Conservation (phyloP, 2,888 invertebrate genomes). For the Euclidia mi region DNA sequence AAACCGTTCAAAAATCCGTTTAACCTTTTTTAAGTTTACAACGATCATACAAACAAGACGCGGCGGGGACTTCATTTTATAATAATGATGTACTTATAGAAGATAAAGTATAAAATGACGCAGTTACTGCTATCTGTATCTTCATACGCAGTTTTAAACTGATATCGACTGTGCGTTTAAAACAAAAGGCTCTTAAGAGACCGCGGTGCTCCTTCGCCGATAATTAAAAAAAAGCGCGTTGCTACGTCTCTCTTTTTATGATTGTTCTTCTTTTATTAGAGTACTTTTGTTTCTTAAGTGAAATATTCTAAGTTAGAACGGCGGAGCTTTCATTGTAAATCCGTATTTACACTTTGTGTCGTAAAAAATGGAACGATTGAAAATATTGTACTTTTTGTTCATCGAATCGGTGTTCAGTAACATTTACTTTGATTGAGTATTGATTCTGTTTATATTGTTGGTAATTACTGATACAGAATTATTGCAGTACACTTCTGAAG, state of each 20-base stretch:
- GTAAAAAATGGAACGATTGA: conserved; percentile 86
- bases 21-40: too few species aligned
- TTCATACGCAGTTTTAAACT: conserved; percentile 43
- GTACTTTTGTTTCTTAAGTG: conserved; percentile 89
- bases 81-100: too few species aligned
- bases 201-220: conserved; percentile 42
- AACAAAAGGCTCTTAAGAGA: conserved; percentile 31
- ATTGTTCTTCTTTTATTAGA: conserved; percentile 89
- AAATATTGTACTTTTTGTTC: conserved; percentile 76
- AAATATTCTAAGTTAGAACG: conserved; percentile 86
- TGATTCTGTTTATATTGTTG: too few species aligned
- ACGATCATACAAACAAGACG: too few species aligned
- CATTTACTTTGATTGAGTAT: conserved; percentile 45
- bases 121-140: background rate
- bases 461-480: too few species aligned
- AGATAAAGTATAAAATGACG: too few species aligned
- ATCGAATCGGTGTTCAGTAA: conserved; percentile 37
- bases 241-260: conserved; percentile 85
- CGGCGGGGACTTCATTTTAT: too few species aligned
- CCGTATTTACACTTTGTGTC: conserved; percentile 84
- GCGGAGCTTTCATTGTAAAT: conserved; percentile 83
- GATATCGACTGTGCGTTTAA: conserved; percentile 34
- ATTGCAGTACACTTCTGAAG: too few species aligned
- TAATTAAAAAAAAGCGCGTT: conserved; percentile 75
- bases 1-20: too few species aligned